Percentiles rank a stretch among this genome's conserved stretches.
These are phyloP conservation scores for Drosophila sturtevanti DNA, from an alignment of 1,140 invertebrate species.

Conservation along the genomic window DNA sequence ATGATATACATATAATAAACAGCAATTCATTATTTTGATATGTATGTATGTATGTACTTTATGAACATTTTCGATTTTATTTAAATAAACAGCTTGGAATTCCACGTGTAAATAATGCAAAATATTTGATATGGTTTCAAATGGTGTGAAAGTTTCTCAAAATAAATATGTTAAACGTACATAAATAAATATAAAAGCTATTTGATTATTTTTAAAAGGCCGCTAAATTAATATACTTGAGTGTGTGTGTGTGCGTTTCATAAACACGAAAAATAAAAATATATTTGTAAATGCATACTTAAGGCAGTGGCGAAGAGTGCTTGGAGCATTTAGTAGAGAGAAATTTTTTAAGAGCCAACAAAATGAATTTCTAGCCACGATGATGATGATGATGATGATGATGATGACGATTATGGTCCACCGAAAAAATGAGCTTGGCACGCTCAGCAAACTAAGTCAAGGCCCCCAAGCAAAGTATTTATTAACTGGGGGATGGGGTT, in stretches of 20 bases:
- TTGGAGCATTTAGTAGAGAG: background rate
- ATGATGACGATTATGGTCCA: background rate
- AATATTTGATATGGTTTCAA: background rate
- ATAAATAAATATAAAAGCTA: background rate
- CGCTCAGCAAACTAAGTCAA: slow-evolving; percentile 1
- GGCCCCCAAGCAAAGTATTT: slow-evolving; percentile 3
- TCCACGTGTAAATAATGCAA: too few species aligned
- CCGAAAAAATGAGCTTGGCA: slow-evolving; percentile 2
- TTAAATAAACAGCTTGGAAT: too few species aligned
- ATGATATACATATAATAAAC: too few species aligned
- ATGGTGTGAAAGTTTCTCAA: background rate
- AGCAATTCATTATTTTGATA: too few species aligned
- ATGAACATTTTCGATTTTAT: too few species aligned
- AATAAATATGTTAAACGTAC: background rate
- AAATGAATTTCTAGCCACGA: background rate
- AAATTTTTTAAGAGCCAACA: background rate
- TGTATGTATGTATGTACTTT: too few species aligned
- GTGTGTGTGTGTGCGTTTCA: background rate
- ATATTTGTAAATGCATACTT: slow-evolving; percentile 6
- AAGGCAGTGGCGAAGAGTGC: background rate
- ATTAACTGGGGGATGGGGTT: slow-evolving; percentile 3
- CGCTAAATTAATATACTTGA: background rate
- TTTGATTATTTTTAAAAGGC: background rate
- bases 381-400: background rate
- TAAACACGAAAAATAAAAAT: background rate